phyloP scores from a whole-genome alignment of 2,888 invertebrate species.

The Macropis europaea region DNA sequence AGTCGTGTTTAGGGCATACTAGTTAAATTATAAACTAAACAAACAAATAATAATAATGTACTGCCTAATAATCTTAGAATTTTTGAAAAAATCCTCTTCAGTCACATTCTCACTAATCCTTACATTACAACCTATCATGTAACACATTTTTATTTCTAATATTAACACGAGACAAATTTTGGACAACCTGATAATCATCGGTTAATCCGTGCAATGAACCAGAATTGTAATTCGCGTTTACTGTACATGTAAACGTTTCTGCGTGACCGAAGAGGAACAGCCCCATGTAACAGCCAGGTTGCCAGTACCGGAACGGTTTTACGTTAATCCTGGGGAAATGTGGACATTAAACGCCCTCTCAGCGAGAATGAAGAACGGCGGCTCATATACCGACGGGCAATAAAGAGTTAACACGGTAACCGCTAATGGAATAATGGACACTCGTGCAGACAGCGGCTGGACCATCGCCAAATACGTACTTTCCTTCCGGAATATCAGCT shows the following conservation, averaged over 20 bases:
- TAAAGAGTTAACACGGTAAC: constrained; percentile 76
- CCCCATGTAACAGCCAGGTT: not conserved
- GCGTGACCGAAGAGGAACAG: not conserved
- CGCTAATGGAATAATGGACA: constrained; percentile 78
- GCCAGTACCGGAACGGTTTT: constrained; percentile 46
- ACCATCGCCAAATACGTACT: constrained; percentile 72
- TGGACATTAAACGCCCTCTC: constrained; percentile 54
- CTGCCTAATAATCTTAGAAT: no score
- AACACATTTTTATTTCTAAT: no score
- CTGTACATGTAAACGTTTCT: not conserved
- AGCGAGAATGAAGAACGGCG: constrained; percentile 68
- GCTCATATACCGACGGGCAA: constrained; percentile 67
- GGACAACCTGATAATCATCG: no score
- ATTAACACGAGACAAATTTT: no score
- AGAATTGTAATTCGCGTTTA: not conserved
- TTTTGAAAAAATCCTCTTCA: no score
- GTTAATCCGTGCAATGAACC: not conserved
- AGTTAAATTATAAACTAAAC: no score
- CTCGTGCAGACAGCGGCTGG: constrained; percentile 66
- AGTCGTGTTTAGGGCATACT: no score
- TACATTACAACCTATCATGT: no score
- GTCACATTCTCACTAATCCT: no score
- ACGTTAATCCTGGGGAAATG: constrained; percentile 58
- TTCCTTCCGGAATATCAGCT: constrained; percentile 42
- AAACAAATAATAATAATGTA: no score